Evolutionary conservation across 2,888 invertebrate genomes (phyloP), one percentile per base, ranked within the genome.

Genomic region (Phaonia tiefii): DNA sequence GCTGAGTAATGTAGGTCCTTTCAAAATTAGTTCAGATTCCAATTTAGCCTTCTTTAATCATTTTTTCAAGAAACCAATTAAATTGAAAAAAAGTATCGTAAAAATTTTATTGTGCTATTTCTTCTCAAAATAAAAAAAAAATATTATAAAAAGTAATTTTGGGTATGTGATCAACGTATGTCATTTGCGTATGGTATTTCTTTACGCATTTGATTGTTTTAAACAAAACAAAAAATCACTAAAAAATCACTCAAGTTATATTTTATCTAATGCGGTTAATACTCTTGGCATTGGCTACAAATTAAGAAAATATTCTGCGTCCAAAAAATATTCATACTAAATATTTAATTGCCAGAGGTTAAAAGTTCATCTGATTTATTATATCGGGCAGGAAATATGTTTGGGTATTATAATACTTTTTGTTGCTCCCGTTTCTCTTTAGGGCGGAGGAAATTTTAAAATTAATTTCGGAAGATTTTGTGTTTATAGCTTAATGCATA

Each of bases 281-380:
- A 63, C 67, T 63, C 67, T 69, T 78, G 81, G 78, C 77, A 81
- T 78, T 79, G 76, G 72, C 69, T 26, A 63, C 54, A 60, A 65
- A 54, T 31, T 58, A 72, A 46, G 7, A 17, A 44, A 39, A 75
- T 17, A 60, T 37, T 31, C 39, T 11, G 26, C 5, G 3, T 8
- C 8, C 31, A 31, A 31, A 31, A 31, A 31, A 31, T 8, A 31
- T 31, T 8, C 3, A 8, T 42, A 22, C 65, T 17, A n/a, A 60
- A 17, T 54, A 73, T 73, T 49, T 78, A 69, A 65, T 51, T 46
- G 56, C 65, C 70, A 79, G 46, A 22, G 73, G 84, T 82, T 85
- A 78, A 66, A 74, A 83, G 85, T 83, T 84, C 83, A 84, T 58
- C 25, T 49, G 63, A 82, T 78, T 84, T 83, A n/a, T n/a, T n/a